Evolutionary conservation across 1,140 invertebrate species (phyloP).

Genomic region (Hylyphantes graminicola): DNA sequence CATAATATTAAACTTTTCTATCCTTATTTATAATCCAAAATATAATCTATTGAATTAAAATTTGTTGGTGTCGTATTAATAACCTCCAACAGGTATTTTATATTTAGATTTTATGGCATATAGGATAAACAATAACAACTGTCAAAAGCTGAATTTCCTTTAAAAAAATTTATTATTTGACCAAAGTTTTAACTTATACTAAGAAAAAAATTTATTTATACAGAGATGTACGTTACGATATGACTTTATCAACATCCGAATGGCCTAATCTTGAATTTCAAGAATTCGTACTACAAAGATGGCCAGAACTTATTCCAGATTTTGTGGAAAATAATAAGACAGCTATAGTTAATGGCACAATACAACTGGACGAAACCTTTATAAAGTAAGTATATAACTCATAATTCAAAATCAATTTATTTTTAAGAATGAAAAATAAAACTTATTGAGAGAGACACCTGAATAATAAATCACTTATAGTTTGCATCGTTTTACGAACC

Average conservation of each 20-base stretch:
- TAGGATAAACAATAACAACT: background rate
- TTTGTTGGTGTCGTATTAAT: no score
- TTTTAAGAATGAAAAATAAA: no score
- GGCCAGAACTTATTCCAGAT: constrained; percentile 46
- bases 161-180: background rate
- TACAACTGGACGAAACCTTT: constrained; percentile 42
- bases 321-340: constrained; percentile 10
- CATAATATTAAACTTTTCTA: no score
- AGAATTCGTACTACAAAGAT: constrained; percentile 56
- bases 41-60: no score
- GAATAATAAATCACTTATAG: no score
- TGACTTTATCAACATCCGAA: constrained; percentile 60
- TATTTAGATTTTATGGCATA: no score
- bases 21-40: background rate
- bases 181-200: background rate
- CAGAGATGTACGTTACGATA: constrained; percentile 61
- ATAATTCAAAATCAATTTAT: background rate
- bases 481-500: no score
- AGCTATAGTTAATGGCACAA: background rate
- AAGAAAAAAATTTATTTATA: background rate
- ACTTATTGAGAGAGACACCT: no score
- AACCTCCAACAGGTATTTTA: no score
- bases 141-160: background rate
- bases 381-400: constrained; percentile 34
- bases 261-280: constrained; percentile 61